phyloP scores from a whole-genome alignment of 2,888 invertebrate genomes.

The Crossocerus cetratus region DNA sequence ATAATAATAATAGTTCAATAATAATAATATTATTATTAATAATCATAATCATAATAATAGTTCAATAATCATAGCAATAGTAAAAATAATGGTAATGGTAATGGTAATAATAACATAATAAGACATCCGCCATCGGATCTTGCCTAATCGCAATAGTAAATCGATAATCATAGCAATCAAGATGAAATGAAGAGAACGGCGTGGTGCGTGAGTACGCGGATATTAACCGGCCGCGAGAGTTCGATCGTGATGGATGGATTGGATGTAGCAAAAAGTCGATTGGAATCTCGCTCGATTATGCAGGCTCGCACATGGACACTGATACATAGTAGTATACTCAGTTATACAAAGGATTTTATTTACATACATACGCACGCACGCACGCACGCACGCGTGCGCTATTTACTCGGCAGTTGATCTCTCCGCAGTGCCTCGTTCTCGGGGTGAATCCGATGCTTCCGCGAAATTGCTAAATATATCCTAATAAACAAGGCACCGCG shows the following conservation, averaged over 20 bases:
- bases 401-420: slow-evolving; percentile 5
- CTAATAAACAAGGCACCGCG: slow-evolving; percentile 1
- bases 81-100: slow-evolving; percentile 23
- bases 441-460: slow-evolving; percentile 7
- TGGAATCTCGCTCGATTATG: slow-evolving; percentile 10
- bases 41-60: slow-evolving; percentile 25
- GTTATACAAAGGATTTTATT: slow-evolving; percentile 67
- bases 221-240: slow-evolving; percentile 61
- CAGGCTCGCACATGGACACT: slow-evolving; percentile 36
- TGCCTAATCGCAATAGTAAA: slow-evolving; percentile 1
- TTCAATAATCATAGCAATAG: slow-evolving; percentile 26
- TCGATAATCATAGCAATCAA: slow-evolving; percentile 27
- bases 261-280: background rate
- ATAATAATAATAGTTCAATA: slow-evolving; percentile 18
- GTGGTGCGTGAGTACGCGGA: slow-evolving; percentile 62
- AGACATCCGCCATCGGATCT: slow-evolving; percentile 10
- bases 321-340: slow-evolving; percentile 64
- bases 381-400: slow-evolving; percentile 33
- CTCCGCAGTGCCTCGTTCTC: background rate
- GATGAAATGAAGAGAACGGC: slow-evolving; percentile 32
- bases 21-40: slow-evolving; percentile 27
- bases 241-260: slow-evolving; percentile 39
- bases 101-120: slow-evolving; percentile 24
- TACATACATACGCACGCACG: slow-evolving; percentile 49
- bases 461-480: background rate